These are phyloP conservation scores for Platypus cylindrus DNA, from an alignment of 2,888 invertebrate species.

Conservation along the genomic window DNA sequence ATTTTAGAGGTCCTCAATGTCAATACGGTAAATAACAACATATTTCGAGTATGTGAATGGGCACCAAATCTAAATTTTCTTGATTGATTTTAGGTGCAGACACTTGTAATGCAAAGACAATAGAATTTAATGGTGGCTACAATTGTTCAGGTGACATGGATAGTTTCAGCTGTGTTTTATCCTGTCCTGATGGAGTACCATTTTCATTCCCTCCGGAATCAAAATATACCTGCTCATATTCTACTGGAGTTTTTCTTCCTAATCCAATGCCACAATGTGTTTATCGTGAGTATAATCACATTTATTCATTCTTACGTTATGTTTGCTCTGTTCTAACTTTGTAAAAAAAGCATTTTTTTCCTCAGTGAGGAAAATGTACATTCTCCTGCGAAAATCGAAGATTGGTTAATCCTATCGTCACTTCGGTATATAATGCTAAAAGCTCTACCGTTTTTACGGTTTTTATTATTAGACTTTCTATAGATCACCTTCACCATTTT, in stretches of 20 bases:
- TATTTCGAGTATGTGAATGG: not conserved
- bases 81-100: slow-evolving; percentile 38
- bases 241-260: slow-evolving; percentile 52
- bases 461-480: too few relatives aligned
- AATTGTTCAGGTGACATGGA: slow-evolving; percentile 52
- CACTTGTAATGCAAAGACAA: slow-evolving; percentile 46
- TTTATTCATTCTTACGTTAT: not conserved
- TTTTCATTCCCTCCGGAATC: slow-evolving; percentile 49
- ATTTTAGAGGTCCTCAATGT: slow-evolving; percentile 57
- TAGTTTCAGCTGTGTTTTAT: slow-evolving; percentile 48
- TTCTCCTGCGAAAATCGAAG: too few relatives aligned
- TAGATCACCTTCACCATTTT: too few relatives aligned
- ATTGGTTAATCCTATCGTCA: too few relatives aligned
- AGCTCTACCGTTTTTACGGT: too few relatives aligned
- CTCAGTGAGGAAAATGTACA: too few relatives aligned
- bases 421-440: too few relatives aligned
- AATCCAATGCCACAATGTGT: slow-evolving; percentile 61
- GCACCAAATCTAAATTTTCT: too few relatives aligned
- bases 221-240: slow-evolving; percentile 54
- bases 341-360: too few relatives aligned
- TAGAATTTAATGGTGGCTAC: slow-evolving; percentile 66
- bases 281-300: slow-evolving; percentile 47
- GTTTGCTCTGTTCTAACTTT: too few relatives aligned
- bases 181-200: slow-evolving; percentile 51
- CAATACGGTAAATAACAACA: slow-evolving; percentile 52